Conservation (phyloP, 2,888 invertebrate species). For the Drosophila fulvimacula region DNA sequence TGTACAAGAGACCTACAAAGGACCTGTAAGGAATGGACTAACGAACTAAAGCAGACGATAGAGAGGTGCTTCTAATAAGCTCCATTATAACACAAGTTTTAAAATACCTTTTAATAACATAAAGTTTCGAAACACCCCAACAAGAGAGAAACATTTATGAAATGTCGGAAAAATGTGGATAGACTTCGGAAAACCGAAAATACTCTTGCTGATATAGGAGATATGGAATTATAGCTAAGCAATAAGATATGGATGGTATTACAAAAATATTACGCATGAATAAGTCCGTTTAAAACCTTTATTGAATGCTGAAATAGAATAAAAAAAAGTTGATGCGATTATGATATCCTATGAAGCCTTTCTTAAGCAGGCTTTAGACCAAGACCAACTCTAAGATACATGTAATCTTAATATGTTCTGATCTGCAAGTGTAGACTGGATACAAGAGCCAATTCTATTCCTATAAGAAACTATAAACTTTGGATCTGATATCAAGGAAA, state of each 20-base stretch:
- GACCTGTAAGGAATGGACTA: conserved; percentile 35
- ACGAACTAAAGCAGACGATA: neutral
- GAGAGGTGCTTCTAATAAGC: neutral
- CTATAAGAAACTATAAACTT: conserved; percentile 3
- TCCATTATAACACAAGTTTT: neutral
- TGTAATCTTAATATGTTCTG: neutral
- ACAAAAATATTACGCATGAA: neutral
- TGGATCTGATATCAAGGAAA: neutral
- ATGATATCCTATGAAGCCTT: neutral
- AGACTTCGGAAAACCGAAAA: neutral
- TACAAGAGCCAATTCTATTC: neutral
- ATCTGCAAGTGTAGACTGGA: neutral
- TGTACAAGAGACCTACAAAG: conserved; percentile 41
- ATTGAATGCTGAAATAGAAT: neutral
- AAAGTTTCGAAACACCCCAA: neutral
- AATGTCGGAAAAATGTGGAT: neutral
- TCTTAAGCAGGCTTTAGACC: neutral
- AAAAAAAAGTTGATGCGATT: too few species aligned
- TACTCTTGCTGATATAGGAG: conserved; percentile 6
- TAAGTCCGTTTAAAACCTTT: neutral
- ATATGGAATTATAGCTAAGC: neutral
- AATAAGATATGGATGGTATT: neutral
- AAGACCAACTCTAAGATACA: neutral
- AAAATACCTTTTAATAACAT: neutral
- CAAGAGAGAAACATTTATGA: neutral